Evolutionary conservation across 2,888 invertebrate species (phyloP).

Genomic region (Mimas tiliae): DNA sequence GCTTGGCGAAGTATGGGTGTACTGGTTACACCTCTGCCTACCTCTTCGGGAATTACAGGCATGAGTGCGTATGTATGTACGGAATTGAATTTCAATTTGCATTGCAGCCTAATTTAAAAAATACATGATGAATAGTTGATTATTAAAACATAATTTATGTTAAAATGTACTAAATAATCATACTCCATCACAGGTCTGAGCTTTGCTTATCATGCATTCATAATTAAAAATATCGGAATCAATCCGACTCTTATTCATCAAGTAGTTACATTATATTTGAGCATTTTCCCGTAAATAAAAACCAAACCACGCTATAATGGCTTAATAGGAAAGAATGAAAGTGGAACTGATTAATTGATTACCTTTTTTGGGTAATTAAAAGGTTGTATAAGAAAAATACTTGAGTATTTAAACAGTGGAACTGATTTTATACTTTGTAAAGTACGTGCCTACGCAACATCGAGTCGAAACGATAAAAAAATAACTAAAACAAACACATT

Average conservation of each 20-base stretch:
- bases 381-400: not conserved
- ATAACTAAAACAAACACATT: conserved; percentile 21
- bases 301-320: not conserved
- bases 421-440: not conserved
- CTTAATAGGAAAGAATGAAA: conserved; percentile 1
- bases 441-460: not conserved
- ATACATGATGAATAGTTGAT: too few species aligned
- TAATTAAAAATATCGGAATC: not conserved
- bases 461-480: not conserved
- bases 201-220: too few species aligned
- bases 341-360: conserved; percentile 1
- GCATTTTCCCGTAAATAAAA: not conserved
- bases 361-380: conserved; percentile 12
- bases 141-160: too few species aligned
- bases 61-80: too few species aligned
- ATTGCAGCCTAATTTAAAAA: too few species aligned
- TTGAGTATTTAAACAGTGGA: not conserved
- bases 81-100: too few species aligned
- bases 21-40: too few species aligned
- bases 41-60: too few species aligned
- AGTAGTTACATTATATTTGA: not conserved
- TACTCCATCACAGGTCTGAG: too few species aligned
- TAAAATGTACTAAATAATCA: too few species aligned
- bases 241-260: not conserved
- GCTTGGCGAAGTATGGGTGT: too few species aligned